phyloP scores from a whole-genome alignment of 2,113 vertebrate genomes.

The Pristiophorus japonicus region DNA sequence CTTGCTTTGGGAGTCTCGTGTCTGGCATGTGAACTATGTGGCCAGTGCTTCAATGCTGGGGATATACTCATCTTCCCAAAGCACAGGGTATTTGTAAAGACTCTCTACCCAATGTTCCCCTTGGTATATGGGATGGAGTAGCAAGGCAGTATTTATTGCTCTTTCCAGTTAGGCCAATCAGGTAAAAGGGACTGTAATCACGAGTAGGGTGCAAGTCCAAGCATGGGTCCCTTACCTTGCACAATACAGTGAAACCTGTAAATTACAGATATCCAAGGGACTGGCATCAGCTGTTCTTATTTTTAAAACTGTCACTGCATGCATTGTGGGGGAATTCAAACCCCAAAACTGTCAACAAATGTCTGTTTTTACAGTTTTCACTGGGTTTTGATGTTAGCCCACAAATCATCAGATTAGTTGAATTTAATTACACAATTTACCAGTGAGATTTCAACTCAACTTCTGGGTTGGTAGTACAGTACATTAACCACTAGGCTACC shows the following conservation, averaged over 20 bases:
- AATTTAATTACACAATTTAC: neutral
- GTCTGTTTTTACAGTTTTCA: too few species aligned
- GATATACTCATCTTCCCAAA: too few species aligned
- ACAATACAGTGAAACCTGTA: neutral
- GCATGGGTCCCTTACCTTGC: neutral
- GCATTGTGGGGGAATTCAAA: too few species aligned
- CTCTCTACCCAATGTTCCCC: too few species aligned
- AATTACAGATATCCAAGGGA: neutral
- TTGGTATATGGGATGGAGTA: too few species aligned
- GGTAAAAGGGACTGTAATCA: neutral
- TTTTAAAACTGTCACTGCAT: too few species aligned
- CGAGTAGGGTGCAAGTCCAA: neutral
- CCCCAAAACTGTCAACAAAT: too few species aligned
- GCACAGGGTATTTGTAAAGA: too few species aligned
- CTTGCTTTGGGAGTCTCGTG: too few species aligned
- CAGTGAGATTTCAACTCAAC: neutral
- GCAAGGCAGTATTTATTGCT: neutral
- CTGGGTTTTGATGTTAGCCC: neutral
- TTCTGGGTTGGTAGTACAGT: neutral
- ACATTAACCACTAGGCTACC: neutral
- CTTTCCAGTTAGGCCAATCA: neutral
- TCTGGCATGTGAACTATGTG: too few species aligned
- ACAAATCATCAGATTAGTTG: neutral
- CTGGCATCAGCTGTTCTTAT: too few species aligned
- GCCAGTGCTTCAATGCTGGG: too few species aligned